Conservation (phyloP, 2,888 invertebrate species). For the Aleiodes alternator region DNA sequence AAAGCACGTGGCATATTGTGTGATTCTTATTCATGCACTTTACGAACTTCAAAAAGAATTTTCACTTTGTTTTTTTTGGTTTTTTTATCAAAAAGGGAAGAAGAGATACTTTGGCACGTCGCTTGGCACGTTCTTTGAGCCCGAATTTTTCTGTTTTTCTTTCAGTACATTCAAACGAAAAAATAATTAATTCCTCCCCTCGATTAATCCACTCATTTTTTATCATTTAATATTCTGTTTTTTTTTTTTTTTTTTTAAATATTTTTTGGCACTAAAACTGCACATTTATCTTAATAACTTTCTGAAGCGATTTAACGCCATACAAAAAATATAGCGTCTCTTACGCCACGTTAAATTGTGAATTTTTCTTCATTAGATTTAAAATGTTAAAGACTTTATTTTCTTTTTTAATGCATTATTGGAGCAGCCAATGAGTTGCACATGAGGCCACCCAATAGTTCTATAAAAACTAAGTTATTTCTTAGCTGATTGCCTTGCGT, state of each 20-base stretch:
- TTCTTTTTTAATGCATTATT: conserved; percentile 14
- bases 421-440: conserved; percentile 44
- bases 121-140: conserved; percentile 50
- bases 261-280: conserved; percentile 52
- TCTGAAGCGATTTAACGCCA: conserved; percentile 56
- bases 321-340: conserved; percentile 67
- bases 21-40: conserved; percentile 10
- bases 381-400: conserved; percentile 34
- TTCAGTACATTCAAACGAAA: conserved; percentile 13
- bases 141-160: conserved; percentile 29
- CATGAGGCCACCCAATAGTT: conserved; percentile 71
- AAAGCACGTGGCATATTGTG: conserved; percentile 3
- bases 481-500: conserved; percentile 75
- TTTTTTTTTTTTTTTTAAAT: too few relatives aligned
- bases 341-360: conserved; percentile 57
- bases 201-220: conserved; percentile 1
- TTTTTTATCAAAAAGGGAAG: conserved; percentile 13
- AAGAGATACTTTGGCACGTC: conserved; percentile 48
- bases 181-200: conserved; percentile 45
- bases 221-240: conserved; percentile 18
- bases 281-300: conserved; percentile 52
- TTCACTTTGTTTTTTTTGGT: not conserved
- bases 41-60: conserved; percentile 9
- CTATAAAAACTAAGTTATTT: conserved; percentile 76
- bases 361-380: conserved; percentile 48